Percentiles rank a stretch among this genome's conserved stretches.
phyloP scores from a whole-genome alignment of 2,797 vertebrate genomes.

The Pelochelys cantorii region DNA sequence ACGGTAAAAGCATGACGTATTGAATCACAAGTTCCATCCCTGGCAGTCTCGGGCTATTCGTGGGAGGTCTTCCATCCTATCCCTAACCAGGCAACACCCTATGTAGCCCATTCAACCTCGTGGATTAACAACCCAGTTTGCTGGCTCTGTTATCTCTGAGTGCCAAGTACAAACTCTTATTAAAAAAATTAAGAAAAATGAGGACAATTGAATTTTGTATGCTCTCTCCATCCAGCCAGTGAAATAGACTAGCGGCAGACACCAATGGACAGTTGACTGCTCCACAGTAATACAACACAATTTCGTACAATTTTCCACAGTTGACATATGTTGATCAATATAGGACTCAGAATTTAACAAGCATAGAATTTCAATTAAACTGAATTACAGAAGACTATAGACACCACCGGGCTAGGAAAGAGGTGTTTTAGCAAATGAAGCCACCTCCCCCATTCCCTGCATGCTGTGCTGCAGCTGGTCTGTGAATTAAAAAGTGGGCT shows the following conservation, averaged over 20 bases:
- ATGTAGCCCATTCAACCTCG: not conserved
- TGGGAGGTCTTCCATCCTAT: not conserved
- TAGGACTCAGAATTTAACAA: conserved; percentile 78
- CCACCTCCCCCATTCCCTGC: conserved; percentile 31
- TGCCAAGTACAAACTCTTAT: conserved; percentile 51
- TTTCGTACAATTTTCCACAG: conserved; percentile 81
- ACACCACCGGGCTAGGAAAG: conserved; percentile 49
- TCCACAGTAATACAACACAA: conserved; percentile 75
- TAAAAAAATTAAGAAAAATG: conserved; percentile 66
- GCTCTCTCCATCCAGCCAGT: conserved; percentile 61
- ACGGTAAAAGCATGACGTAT: not conserved
- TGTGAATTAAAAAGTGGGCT: conserved; percentile 48
- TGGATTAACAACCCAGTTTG: not conserved
- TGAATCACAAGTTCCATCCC: not conserved
- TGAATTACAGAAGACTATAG: conserved; percentile 75
- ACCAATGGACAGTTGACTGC: conserved; percentile 71
- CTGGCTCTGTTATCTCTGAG: conserved; percentile 42
- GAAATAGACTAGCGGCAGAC: conserved; percentile 74
- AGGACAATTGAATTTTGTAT: conserved; percentile 74
- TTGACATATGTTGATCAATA: conserved; percentile 81
- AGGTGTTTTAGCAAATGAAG: conserved; percentile 70
- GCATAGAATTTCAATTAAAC: conserved; percentile 82
- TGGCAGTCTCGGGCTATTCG: not conserved
- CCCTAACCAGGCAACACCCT: not conserved
- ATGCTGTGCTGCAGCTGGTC: conserved; percentile 46